A percentile compares a stretch with the other conserved stretches of the same genome.
Evolutionary conservation across 1,140 invertebrate genomes (phyloP).

Genomic region (Drosophila sechellia): DNA sequence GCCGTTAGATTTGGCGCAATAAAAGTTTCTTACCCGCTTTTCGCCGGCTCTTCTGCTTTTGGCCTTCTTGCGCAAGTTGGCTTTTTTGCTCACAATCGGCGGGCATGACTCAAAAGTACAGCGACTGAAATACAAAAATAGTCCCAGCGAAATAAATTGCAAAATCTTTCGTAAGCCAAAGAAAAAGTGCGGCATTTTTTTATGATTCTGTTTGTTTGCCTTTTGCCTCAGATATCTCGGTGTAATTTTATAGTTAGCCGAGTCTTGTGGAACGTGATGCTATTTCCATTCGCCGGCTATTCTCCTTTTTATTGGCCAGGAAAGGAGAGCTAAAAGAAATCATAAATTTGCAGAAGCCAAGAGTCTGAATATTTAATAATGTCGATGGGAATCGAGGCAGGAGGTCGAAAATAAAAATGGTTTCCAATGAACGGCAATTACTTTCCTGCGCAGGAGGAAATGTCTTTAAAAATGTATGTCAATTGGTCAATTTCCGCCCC

Average conservation of each 20-base stretch:
- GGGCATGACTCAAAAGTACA: constrained; percentile 65
- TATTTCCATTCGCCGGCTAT: constrained; percentile 46
- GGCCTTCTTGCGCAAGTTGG: constrained; percentile 51
- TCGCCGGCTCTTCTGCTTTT: constrained; percentile 19
- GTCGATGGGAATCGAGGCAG: constrained; percentile 44
- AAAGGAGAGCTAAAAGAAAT: constrained; percentile 40
- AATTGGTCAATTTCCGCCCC: constrained; percentile 79
- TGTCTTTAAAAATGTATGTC: constrained; percentile 82
- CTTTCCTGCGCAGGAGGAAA: constrained; percentile 21
- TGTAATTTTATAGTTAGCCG: constrained; percentile 66
- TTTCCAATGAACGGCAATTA: constrained; percentile 60
- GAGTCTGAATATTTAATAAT: constrained; percentile 69
- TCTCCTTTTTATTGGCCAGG: constrained; percentile 45
- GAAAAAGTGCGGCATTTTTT: constrained; percentile 76
- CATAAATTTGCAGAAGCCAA: constrained; percentile 48
- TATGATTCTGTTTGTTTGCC: constrained; percentile 64
- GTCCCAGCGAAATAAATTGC: constrained; percentile 72
- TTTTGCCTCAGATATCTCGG: constrained; percentile 21
- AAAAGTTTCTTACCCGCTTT: constrained; percentile 46
- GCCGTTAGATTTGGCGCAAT: constrained; percentile 69
- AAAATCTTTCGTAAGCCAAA: constrained; percentile 67
- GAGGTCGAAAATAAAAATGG: constrained; percentile 33
- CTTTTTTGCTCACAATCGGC: constrained; percentile 57
- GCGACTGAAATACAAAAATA: constrained; percentile 22
- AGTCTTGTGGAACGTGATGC: constrained; percentile 62